These are phyloP conservation scores for Drosophila mayri DNA, from an alignment of 1,140 invertebrate genomes.

Conservation along the genomic window DNA sequence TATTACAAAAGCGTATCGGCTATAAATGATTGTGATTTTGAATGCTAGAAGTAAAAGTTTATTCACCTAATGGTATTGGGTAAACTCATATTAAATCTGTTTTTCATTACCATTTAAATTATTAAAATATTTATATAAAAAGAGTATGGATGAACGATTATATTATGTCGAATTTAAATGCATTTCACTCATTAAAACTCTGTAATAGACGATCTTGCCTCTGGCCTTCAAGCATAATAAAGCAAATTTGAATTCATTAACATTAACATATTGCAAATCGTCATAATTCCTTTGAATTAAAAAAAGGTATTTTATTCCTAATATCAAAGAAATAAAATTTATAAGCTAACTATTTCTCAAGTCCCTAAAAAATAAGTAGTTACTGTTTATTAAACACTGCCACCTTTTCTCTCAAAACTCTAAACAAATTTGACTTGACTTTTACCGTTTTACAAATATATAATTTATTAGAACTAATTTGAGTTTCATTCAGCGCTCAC, in stretches of 20 bases:
- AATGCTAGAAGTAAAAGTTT: conserved; percentile 12
- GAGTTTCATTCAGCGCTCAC: conserved; percentile 24
- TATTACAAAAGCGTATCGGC: conserved; percentile 19
- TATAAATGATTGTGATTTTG: conserved; percentile 10
- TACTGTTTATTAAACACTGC: neutral
- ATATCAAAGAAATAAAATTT: neutral
- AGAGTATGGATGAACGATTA: neutral
- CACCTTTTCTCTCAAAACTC: neutral
- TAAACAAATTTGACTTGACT: conserved; percentile 3
- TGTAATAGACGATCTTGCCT: neutral
- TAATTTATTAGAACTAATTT: conserved; percentile 37
- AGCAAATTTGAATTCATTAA: neutral
- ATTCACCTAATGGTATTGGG: neutral
- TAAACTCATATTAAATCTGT: neutral
- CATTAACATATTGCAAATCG: no score
- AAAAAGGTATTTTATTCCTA: neutral
- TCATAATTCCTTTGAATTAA: neutral
- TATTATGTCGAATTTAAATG: neutral
- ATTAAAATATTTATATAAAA: neutral
- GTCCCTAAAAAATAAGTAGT: neutral
- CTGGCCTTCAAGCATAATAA: neutral
- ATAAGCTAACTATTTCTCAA: neutral
- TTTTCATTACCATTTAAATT: neutral
- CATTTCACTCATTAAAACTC: neutral
- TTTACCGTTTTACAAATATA: conserved; percentile 11